Evolutionary conservation across 2,888 invertebrate genomes (phyloP).

Genomic region (Eupsilia transversa): DNA sequence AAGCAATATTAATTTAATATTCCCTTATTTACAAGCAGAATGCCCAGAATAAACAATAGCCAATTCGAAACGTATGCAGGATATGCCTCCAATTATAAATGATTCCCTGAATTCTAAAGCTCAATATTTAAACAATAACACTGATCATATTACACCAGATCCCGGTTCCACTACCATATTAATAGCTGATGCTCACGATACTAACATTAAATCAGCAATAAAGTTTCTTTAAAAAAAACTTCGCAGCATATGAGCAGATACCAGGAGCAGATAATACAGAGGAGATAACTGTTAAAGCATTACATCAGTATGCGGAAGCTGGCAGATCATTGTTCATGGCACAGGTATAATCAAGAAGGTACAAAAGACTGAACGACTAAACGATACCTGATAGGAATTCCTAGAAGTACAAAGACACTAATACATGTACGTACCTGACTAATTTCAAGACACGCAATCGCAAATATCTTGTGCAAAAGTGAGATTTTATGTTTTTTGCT

Average conservation of each 20-base stretch:
- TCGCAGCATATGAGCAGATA: conserved; percentile 46
- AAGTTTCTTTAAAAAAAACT: conserved; percentile 53
- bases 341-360: conserved; percentile 51
- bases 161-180: conserved; percentile 35
- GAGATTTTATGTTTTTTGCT: not conserved
- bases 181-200: conserved; percentile 39
- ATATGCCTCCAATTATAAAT: not conserved
- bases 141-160: conserved; percentile 47
- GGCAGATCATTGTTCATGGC: conserved; percentile 68
- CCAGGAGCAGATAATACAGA: conserved; percentile 52
- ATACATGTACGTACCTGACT: not conserved
- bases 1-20: not conserved
- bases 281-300: conserved; percentile 64
- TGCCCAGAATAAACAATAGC: not conserved
- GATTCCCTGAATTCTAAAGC: conserved; percentile 1
- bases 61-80: not conserved
- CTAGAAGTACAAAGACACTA: not conserved
- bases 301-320: conserved; percentile 80
- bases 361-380: conserved; percentile 1
- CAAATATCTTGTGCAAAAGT: not conserved
- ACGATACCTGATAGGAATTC: no score
- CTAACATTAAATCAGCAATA: conserved; percentile 55
- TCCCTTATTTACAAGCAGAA: not conserved
- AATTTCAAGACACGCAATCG: not conserved
- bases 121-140: conserved; percentile 15